A percentile compares a stretch with the other conserved stretches of the same genome.
Conservation (phyloP, 2,888 invertebrate genomes). For the Sturmia bella region DNA sequence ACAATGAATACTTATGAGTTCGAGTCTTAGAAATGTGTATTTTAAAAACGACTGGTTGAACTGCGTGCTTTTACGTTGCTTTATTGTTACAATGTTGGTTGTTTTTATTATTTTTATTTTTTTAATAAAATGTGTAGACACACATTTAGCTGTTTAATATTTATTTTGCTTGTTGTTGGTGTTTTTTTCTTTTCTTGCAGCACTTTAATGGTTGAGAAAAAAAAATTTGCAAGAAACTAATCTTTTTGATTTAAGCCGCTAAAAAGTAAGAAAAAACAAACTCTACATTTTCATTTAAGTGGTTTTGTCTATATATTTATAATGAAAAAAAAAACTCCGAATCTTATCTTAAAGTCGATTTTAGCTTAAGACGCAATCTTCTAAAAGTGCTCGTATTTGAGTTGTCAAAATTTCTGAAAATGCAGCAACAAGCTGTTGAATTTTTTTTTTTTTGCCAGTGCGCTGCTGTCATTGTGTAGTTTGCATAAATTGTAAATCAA, state of each 20-base stretch:
- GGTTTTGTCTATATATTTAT: slow-evolving; percentile 32
- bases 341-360: slow-evolving; percentile 10
- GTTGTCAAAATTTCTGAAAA: slow-evolving; percentile 39
- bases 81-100: slow-evolving; percentile 21
- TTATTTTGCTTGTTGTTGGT: not conserved
- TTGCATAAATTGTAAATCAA: slow-evolving; percentile 53
- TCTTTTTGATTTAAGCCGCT: slow-evolving; percentile 69
- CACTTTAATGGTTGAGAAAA: slow-evolving; percentile 38
- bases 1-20: slow-evolving; percentile 20
- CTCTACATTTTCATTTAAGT: slow-evolving; percentile 65
- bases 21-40: slow-evolving; percentile 18
- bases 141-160: slow-evolving; percentile 30
- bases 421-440: slow-evolving; percentile 32
- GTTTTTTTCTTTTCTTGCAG: not conserved
- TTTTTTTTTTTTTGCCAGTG: not conserved
- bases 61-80: slow-evolving; percentile 30
- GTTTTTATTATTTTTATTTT: slow-evolving; percentile 12
- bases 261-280: slow-evolving; percentile 22
- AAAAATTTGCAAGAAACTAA: slow-evolving; percentile 12
- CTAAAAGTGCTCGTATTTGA: not conserved
- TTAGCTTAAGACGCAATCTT: not conserved
- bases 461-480: slow-evolving; percentile 20
- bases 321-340: slow-evolving; percentile 3
- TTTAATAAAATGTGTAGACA: slow-evolving; percentile 29
- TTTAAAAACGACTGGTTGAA: not conserved